phyloP scores from a whole-genome alignment of 2,888 invertebrate species.

The Stenoptilia bipunctidactyla region DNA sequence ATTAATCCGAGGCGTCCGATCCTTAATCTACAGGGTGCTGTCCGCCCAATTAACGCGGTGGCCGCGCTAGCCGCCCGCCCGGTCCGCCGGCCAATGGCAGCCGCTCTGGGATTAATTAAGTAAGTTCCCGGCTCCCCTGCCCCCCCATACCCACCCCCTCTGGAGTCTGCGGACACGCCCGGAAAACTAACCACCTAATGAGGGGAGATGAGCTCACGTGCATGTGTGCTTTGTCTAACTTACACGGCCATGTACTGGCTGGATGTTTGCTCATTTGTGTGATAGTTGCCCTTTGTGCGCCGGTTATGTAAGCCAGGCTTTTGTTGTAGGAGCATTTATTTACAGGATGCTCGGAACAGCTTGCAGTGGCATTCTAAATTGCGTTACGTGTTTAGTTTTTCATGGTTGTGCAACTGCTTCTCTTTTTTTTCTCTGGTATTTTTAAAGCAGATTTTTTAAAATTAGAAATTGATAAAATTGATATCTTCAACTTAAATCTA shows the following conservation, averaged over 20 bases:
- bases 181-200: constrained; percentile 72
- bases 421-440: no score
- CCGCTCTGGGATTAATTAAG: constrained; percentile 69
- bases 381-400: no score
- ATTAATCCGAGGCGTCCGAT: constrained; percentile 42
- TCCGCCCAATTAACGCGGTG: constrained; percentile 69
- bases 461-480: no score
- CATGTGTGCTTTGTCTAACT: constrained; percentile 60
- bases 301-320: constrained; percentile 32
- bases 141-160: constrained; percentile 36
- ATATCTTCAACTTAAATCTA: no score
- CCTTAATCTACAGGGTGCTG: constrained; percentile 40
- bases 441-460: no score
- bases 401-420: no score
- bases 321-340: not conserved
- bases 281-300: constrained; percentile 46
- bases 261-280: constrained; percentile 43
- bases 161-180: constrained; percentile 70
- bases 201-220: constrained; percentile 70
- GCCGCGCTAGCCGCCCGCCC: constrained; percentile 55
- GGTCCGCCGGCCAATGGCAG: constrained; percentile 60
- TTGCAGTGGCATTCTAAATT: not conserved
- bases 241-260: constrained; percentile 44
- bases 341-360: not conserved
- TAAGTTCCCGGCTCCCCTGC: constrained; percentile 56